These are phyloP conservation scores for Lucilia sericata DNA, from an alignment of 1,140 invertebrate genomes.

Conservation along the genomic window DNA sequence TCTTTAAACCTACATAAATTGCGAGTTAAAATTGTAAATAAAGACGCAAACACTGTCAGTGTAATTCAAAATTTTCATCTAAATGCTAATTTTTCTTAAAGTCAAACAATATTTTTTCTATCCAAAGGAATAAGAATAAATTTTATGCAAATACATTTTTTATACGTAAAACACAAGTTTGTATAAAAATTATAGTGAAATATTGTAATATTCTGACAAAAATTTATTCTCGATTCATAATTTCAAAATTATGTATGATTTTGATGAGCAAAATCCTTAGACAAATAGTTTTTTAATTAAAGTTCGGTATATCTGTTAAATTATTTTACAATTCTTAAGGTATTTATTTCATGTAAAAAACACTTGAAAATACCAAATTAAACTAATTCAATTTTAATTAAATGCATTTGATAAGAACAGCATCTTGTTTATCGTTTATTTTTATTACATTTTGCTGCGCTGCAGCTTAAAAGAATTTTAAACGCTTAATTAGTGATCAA, in stretches of 20 bases:
- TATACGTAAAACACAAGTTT: too few species aligned
- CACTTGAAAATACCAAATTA: neutral
- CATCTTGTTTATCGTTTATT: neutral
- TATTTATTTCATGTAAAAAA: neutral
- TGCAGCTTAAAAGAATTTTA: neutral
- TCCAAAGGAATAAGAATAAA: neutral
- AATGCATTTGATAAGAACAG: neutral
- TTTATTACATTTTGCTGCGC: neutral
- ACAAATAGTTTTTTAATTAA: too few species aligned
- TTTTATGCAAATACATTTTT: neutral
- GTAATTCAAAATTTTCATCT: neutral
- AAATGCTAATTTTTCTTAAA: neutral
- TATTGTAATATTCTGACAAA: too few species aligned
- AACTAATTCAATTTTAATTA: neutral
- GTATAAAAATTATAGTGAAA: too few species aligned
- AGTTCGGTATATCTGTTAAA: too few species aligned
- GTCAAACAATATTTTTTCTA: neutral
- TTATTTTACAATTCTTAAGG: too few species aligned
- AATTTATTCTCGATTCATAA: too few species aligned
- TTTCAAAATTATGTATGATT: too few species aligned
- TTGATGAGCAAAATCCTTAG: too few species aligned
- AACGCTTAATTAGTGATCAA: constrained; percentile 16
- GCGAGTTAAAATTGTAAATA: too few species aligned
- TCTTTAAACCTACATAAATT: too few species aligned
- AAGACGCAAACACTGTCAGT: neutral